phyloP scores from a whole-genome alignment of 2,113 vertebrate genomes.

The Himantopus leucocephalus region DNA sequence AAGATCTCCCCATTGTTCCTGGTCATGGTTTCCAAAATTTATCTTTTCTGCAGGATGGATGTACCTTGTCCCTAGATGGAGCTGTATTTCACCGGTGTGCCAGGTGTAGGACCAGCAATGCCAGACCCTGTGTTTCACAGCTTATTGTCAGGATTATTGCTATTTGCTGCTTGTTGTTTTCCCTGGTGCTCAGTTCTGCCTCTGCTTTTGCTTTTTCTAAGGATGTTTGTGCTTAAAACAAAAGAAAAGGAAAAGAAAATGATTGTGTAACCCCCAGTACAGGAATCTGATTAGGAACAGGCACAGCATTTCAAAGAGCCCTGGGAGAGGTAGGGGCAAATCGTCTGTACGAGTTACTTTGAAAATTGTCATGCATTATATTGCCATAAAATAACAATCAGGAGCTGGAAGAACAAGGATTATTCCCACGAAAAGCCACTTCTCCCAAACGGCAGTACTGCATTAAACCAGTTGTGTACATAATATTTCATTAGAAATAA shows the following conservation, averaged over 20 bases:
- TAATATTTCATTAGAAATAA: conserved; percentile 68
- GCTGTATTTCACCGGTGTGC: background rate
- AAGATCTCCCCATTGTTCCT: background rate
- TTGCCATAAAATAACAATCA: conserved; percentile 31
- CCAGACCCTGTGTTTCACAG: background rate
- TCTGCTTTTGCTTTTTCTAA: background rate
- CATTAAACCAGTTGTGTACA: conserved; percentile 59
- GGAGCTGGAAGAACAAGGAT: conserved; percentile 30
- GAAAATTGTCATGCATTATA: conserved; percentile 41
- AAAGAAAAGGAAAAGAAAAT: background rate
- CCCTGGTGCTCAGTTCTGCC: background rate
- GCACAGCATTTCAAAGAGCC: conserved; percentile 15
- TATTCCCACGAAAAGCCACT: conserved; percentile 41
- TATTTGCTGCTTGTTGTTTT: background rate
- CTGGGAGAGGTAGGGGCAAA: background rate
- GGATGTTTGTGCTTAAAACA: background rate
- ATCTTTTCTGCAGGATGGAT: background rate
- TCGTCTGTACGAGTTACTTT: conserved; percentile 20
- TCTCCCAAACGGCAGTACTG: conserved; percentile 48
- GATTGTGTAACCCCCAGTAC: background rate
- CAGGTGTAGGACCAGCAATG: background rate
- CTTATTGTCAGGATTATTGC: background rate
- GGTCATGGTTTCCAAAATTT: background rate
- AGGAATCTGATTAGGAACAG: conserved; percentile 57
- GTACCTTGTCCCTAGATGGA: conserved; percentile 43